Percentiles rank a stretch among this genome's conserved stretches.
phyloP scores from a whole-genome alignment of 2,797 vertebrate genomes.

The Hemibagrus guttatus region DNA sequence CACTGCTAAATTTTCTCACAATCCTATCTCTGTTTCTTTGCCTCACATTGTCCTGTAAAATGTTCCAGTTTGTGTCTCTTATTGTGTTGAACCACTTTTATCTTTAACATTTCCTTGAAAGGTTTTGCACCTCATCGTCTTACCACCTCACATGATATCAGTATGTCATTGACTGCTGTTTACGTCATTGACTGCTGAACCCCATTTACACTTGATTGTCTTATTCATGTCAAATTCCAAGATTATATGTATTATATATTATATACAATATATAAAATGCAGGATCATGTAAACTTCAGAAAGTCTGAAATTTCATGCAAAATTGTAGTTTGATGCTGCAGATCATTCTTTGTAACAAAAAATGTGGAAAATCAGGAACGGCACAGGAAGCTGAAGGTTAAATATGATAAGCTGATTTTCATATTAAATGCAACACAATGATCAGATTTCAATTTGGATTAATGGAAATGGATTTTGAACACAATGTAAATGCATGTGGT shows the following conservation, averaged over 20 bases:
- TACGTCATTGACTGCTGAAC: no score
- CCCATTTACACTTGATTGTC: neutral
- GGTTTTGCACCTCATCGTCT: neutral
- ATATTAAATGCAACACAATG: neutral
- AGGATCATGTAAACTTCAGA: neutral
- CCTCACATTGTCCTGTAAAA: neutral
- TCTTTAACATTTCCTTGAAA: neutral
- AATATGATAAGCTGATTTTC: neutral
- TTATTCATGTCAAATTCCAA: neutral
- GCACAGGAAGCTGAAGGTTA: neutral
- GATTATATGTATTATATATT: neutral
- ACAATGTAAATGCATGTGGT: neutral
- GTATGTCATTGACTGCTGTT: neutral
- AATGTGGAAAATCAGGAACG: neutral
- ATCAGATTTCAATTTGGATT: neutral
- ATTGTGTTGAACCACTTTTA: neutral
- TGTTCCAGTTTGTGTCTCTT: neutral
- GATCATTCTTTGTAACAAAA: neutral
- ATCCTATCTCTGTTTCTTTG: neutral
- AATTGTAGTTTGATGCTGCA: neutral
- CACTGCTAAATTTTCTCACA: neutral
- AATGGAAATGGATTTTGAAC: neutral
- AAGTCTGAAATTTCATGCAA: neutral
- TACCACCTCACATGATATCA: neutral
- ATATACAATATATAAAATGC: no score